Evolutionary conservation across 2,113 vertebrate species (phyloP).

Genomic region (Cololabis saira): DNA sequence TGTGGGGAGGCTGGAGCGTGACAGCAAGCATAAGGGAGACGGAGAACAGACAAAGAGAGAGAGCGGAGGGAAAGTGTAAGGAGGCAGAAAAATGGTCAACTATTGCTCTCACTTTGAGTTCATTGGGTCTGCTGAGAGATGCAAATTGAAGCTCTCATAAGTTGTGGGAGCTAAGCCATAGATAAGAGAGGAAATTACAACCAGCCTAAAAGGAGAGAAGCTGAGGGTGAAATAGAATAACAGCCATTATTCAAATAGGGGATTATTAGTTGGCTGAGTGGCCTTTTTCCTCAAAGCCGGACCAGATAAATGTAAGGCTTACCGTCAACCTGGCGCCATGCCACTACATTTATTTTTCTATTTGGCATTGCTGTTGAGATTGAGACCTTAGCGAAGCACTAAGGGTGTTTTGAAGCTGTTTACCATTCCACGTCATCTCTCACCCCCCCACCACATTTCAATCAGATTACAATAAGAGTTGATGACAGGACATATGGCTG

Average conservation of each 20-base stretch:
- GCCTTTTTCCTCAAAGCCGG: conserved; percentile 51
- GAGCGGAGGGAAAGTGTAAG: conserved; percentile 4
- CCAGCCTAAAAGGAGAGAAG: conserved; percentile 62
- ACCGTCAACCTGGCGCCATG: conserved; percentile 24
- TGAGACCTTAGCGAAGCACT: conserved; percentile 1
- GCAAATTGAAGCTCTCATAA: conserved; percentile 62
- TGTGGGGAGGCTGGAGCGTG: not conserved
- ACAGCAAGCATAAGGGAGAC: conserved; percentile 21
- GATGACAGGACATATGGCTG: conserved; percentile 60
- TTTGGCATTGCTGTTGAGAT: conserved; percentile 30
- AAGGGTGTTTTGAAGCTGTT: conserved; percentile 1
- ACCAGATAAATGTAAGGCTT: conserved; percentile 29
- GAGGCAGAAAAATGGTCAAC: conserved; percentile 26
- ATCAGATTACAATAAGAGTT: conserved; percentile 62
- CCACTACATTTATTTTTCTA: conserved; percentile 29
- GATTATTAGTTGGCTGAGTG: conserved; percentile 71
- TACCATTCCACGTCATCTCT: not conserved
- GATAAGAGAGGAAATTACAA: conserved; percentile 68
- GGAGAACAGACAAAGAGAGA: conserved; percentile 10
- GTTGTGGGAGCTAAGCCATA: conserved; percentile 47
- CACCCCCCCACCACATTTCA: conserved; percentile 36
- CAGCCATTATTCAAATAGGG: conserved; percentile 67
- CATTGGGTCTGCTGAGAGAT: conserved; percentile 48
- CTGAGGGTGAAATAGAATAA: conserved; percentile 63
- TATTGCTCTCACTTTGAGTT: conserved; percentile 57